These are phyloP conservation scores for Rallus crepitans DNA, from an alignment of 2,797 vertebrate genomes.

Conservation along the genomic window DNA sequence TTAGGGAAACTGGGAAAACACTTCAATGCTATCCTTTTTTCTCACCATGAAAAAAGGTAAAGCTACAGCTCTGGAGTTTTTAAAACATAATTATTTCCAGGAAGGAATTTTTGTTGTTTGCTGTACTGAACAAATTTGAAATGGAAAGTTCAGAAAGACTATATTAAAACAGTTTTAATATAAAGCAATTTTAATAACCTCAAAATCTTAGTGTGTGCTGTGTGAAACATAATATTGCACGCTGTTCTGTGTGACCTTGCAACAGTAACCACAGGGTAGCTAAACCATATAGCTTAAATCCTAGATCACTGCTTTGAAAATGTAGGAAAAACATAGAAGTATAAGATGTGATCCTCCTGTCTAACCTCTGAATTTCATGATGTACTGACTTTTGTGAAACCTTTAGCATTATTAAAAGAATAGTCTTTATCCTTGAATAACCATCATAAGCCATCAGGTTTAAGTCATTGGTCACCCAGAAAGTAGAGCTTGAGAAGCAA, in stretches of 20 bases:
- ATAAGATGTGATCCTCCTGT: background rate
- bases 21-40: background rate
- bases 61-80: background rate
- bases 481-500: rapidly evolving
- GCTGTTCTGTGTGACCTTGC: background rate
- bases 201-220: background rate
- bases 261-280: background rate
- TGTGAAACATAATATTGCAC: background rate
- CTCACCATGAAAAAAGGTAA: background rate
- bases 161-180: background rate
- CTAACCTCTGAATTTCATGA: background rate
- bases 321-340: background rate
- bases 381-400: background rate
- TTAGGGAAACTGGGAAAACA: background rate
- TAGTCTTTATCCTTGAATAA: background rate
- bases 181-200: background rate
- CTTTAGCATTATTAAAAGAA: background rate
- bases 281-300: background rate
- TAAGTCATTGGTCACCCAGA: background rate
- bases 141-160: background rate
- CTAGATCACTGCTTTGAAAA: background rate
- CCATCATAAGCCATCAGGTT: background rate
- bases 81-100: background rate
- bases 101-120: background rate
- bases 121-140: background rate